Evolutionary conservation across 2,113 vertebrate species (phyloP).

Genomic region (Marmota flaviventris): DNA sequence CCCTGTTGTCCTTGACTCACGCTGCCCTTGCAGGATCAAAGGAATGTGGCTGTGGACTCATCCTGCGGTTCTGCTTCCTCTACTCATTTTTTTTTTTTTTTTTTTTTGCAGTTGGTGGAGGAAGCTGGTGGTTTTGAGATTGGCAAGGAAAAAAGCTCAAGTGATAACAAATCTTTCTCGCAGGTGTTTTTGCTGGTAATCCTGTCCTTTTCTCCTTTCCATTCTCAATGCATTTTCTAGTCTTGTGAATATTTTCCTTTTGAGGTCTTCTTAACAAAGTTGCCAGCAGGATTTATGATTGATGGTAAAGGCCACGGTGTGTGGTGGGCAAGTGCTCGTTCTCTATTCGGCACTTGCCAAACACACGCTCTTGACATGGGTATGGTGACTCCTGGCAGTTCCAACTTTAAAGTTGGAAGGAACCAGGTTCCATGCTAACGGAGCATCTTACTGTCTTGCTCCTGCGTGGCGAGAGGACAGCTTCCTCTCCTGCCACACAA

Average conservation of each 20-base stretch:
- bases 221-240: background rate
- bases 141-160: background rate
- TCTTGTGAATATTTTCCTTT: constrained; percentile 56
- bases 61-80: background rate
- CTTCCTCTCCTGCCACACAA: background rate
- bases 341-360: constrained; percentile 11
- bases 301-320: background rate
- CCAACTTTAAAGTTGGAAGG: background rate
- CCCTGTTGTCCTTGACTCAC: background rate
- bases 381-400: background rate
- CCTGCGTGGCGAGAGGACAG: background rate
- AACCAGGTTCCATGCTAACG: background rate
- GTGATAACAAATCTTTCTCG: constrained; percentile 7
- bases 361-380: background rate
- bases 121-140: constrained; percentile 38
- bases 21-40: background rate
- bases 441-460: background rate
- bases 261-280: constrained; percentile 31
- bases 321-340: background rate
- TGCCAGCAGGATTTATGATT: background rate
- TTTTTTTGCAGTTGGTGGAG: background rate
- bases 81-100: background rate
- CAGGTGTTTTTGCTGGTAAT: background rate
- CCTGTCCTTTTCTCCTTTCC: background rate
- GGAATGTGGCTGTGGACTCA: background rate